phyloP scores from a whole-genome alignment of 2,113 vertebrate species.

The Triplophysa dalaica region DNA sequence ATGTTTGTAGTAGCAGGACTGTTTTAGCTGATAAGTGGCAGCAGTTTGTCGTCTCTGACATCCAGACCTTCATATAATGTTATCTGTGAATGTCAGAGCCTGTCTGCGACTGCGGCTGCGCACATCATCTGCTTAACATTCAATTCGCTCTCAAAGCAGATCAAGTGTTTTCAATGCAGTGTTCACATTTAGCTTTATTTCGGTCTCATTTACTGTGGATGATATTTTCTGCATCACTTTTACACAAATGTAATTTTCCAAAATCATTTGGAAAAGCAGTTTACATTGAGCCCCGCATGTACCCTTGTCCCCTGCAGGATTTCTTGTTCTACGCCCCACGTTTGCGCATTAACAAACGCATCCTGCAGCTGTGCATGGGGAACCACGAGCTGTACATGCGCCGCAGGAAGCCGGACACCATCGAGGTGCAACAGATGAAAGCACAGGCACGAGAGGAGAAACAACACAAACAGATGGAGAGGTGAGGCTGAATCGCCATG shows the following conservation, averaged over 20 bases:
- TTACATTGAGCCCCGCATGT: not conserved
- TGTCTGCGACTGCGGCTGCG: not conserved
- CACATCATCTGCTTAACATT: not conserved
- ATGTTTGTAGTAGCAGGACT: not conserved
- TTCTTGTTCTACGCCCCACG: slow-evolving; percentile 93
- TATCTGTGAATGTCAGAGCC: slow-evolving; percentile 11
- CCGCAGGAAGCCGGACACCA: slow-evolving; percentile 92
- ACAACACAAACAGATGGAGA: slow-evolving; percentile 86
- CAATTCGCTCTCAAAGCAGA: too few species aligned
- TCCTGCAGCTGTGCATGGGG: slow-evolving; percentile 97
- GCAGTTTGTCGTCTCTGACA: slow-evolving; percentile 7
- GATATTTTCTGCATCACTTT: too few species aligned
- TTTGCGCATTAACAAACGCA: slow-evolving; percentile 94
- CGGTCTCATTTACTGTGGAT: too few species aligned
- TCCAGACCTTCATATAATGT: not conserved
- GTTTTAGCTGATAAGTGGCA: slow-evolving; percentile 4
- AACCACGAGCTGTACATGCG: slow-evolving; percentile 98
- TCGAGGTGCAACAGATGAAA: slow-evolving; percentile 99
- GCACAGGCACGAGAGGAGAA: slow-evolving; percentile 93
- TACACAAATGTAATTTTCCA: too few species aligned
- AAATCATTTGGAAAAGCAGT: too few species aligned
- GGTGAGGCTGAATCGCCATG: slow-evolving; percentile 65
- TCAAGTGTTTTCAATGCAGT: not conserved
- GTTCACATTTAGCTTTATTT: too few species aligned
- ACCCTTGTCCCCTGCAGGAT: slow-evolving; percentile 73